Evolutionary conservation across 2,888 invertebrate genomes (phyloP), one percentile per base, ranked within the genome.

Genomic region (Phyllotreta striolata): DNA sequence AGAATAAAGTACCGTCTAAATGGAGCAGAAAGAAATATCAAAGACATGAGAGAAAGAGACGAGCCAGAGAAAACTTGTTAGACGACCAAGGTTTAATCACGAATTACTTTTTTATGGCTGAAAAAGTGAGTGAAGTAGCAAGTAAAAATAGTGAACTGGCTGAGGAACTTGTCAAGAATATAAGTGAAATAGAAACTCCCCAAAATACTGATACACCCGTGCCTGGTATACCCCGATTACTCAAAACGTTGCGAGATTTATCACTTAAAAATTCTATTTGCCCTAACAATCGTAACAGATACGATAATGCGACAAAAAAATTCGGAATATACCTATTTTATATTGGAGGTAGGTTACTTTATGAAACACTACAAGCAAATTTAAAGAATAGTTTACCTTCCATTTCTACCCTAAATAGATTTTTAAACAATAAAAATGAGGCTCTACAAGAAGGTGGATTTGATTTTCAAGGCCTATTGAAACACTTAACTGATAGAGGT

Each of bases 281-380:
- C 39, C 35, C 46, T 8, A 6, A 34, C 10, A 55, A 43, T 39
- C 3, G 34, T 6, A 61, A 44, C 38, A 10, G n/a, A 12, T 57
- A 44, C 14, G 35, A 41, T 37, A 12, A 44, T 38, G 43, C 38
- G 10, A 8, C 39, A 41, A 12, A 39, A 64, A 66, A 79, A 49
- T 66, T 67, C 65, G 40, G 59, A 10, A 34, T 64, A 3, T 67
- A 69, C 39, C 38, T 69, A 10, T 65, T 55, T 56, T 66, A 68
- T 37, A 44, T 66, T 12, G 67, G 70, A n/a, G 70, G 67, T 9
- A 67, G 64, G 37, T 49, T 70, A 37, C 35, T 67, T 14, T 68
- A 70, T 52, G 63, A 64, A 64, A 68, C 67, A n/a, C 39, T 68
- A 24, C 54, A 66, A 37, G 55, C 55, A 6, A 69, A 67, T 68